These are phyloP conservation scores for Epizoanthus fatuus DNA, from an alignment of 92 coral and sea anemone species.

Conservation along the genomic window DNA sequence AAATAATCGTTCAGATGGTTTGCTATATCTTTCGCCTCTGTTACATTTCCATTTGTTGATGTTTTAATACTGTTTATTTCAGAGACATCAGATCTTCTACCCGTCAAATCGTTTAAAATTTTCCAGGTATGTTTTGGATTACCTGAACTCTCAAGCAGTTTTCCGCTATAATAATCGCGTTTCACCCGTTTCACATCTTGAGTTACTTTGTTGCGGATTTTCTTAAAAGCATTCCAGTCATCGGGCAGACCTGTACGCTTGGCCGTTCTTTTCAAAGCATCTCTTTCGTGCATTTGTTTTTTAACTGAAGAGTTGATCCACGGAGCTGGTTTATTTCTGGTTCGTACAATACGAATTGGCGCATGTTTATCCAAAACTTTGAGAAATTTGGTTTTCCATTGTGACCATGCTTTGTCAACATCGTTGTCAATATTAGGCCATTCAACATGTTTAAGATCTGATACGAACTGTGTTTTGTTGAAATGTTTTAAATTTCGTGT, in stretches of 20 bases:
- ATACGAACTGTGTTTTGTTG: no score
- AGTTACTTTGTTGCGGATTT: constrained; percentile 24
- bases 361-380: constrained; percentile 39
- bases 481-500: no score
- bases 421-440: neutral
- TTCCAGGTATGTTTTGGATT: constrained; percentile 42
- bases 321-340: constrained; percentile 43
- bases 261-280: constrained; percentile 40
- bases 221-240: constrained; percentile 33
- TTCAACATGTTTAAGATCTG: neutral
- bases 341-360: constrained; percentile 20
- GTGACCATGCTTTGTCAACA: constrained; percentile 13
- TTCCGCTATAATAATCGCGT: constrained; percentile 1
- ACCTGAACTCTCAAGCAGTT: constrained; percentile 14
- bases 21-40: constrained; percentile 32
- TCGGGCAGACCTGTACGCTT: constrained; percentile 12
- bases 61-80: constrained; percentile 31
- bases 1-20: constrained; percentile 29
- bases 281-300: constrained; percentile 34
- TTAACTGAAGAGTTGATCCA: constrained; percentile 42
- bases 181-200: constrained; percentile 10
- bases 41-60: constrained; percentile 3
- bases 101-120: constrained; percentile 21
- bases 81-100: constrained; percentile 2
- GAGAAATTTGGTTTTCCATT: constrained; percentile 21